Percentiles rank a stretch among this genome's conserved stretches.
These are phyloP conservation scores for Pilophorus perplexus DNA, from an alignment of 2,888 invertebrate species.

Conservation along the genomic window DNA sequence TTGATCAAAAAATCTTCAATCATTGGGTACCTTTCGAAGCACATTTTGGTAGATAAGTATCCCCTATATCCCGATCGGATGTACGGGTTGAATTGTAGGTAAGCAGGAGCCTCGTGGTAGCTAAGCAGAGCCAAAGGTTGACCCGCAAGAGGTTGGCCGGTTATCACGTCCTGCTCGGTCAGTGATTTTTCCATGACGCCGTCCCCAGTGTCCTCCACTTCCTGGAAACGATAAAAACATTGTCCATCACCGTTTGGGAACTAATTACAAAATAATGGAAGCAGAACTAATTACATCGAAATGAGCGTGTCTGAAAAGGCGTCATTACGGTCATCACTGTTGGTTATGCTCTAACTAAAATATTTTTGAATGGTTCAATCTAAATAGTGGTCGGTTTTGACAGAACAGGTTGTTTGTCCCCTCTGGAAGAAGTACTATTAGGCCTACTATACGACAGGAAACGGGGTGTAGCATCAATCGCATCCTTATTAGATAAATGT, in stretches of 20 bases:
- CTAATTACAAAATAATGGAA: neutral
- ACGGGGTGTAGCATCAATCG: too few relatives aligned
- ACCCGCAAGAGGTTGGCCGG: slow-evolving; percentile 33
- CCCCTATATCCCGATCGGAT: slow-evolving; percentile 83
- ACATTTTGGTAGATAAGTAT: slow-evolving; percentile 74
- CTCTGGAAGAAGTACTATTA: too few relatives aligned
- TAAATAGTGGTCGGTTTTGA: too few relatives aligned
- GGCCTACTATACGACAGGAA: too few relatives aligned
- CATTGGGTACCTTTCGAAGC: slow-evolving; percentile 85
- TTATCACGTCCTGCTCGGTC: slow-evolving; percentile 42
- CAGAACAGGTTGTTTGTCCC: too few relatives aligned
- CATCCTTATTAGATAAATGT: too few relatives aligned
- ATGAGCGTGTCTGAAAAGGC: neutral
- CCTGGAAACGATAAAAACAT: slow-evolving; percentile 25
- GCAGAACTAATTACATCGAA: neutral
- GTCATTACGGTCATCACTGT: too few relatives aligned
- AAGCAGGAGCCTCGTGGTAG: slow-evolving; percentile 69
- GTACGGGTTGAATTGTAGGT: slow-evolving; percentile 82
- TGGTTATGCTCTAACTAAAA: neutral
- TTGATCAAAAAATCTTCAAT: too few relatives aligned
- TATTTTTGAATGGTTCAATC: too few relatives aligned
- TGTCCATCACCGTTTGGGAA: neutral
- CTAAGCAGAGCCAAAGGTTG: slow-evolving; percentile 50
- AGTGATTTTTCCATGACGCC: slow-evolving; percentile 26
- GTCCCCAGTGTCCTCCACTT: slow-evolving; percentile 19